Conservation (phyloP, 2,888 invertebrate species). For the Alviniconcha strummeri region DNA sequence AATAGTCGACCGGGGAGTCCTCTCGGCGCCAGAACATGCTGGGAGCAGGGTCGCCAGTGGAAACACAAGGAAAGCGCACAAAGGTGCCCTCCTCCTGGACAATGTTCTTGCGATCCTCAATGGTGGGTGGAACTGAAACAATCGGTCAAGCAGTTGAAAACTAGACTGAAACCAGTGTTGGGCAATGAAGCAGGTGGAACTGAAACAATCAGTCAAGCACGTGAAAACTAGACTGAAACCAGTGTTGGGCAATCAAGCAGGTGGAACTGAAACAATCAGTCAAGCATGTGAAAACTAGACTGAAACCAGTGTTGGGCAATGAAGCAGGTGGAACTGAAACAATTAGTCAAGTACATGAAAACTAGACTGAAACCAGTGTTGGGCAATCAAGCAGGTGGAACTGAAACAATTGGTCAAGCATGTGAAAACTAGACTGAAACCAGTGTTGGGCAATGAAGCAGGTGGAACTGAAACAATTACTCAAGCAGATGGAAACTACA, state of each 20-base stretch:
- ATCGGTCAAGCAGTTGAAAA: background rate
- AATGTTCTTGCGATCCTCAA: conserved; percentile 5
- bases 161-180: background rate
- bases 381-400: conserved; percentile 29
- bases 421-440: too few species aligned
- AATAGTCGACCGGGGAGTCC: too few species aligned
- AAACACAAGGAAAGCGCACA: conserved; percentile 42
- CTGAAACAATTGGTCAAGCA: conserved; percentile 12
- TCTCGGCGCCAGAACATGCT: too few species aligned
- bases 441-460: too few species aligned
- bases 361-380: too few species aligned
- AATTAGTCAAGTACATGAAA: too few species aligned
- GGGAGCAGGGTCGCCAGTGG: conserved; percentile 51
- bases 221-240: background rate
- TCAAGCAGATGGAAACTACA: too few species aligned
- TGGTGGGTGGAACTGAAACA: conserved; percentile 37
- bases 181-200: conserved; percentile 32
- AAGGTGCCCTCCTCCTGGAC: background rate
- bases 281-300: background rate
- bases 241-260: background rate
- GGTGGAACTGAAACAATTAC: too few species aligned
- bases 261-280: conserved; percentile 33
- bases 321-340: conserved; percentile 36
- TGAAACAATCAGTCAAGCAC: background rate
- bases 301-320: background rate